Percentiles rank a stretch among this genome's conserved stretches.
Conservation (phyloP, 2,113 vertebrate species). For the Takifugu bimaculatus region DNA sequence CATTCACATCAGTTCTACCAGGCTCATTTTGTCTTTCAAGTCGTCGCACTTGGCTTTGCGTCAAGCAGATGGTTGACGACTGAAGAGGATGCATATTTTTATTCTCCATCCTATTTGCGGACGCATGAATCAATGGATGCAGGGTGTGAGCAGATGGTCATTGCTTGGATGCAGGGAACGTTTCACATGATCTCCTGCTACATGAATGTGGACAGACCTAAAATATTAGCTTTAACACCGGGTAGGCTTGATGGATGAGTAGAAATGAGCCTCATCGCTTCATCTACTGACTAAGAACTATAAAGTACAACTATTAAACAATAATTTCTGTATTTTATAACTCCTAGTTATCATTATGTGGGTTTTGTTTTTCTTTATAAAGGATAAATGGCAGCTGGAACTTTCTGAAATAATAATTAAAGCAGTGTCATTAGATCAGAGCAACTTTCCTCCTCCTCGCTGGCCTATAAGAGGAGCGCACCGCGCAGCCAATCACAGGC, state of each 20-base stretch:
- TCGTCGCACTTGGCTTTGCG: background rate
- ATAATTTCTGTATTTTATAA: too few species aligned
- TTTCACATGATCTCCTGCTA: background rate
- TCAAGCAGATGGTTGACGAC: background rate
- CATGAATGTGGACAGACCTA: too few species aligned
- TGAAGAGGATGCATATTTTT: background rate
- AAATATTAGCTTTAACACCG: too few species aligned
- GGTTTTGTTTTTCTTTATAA: too few species aligned
- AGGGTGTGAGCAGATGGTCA: background rate
- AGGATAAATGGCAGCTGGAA: too few species aligned
- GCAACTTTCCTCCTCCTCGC: conserved; percentile 2
- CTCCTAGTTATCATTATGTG: too few species aligned
- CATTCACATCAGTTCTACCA: background rate
- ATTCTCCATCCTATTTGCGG: background rate
- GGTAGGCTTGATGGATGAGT: too few species aligned
- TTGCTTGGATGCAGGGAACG: background rate
- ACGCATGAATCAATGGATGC: background rate
- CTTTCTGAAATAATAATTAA: too few species aligned
- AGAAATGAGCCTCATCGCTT: too few species aligned
- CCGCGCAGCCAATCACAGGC: conserved; percentile 62
- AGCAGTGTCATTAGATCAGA: background rate
- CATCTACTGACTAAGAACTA: too few species aligned
- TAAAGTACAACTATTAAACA: too few species aligned
- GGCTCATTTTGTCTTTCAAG: background rate
- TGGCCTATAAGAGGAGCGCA: conserved; percentile 52